phyloP scores from a whole-genome alignment of 2,888 invertebrate species.

The Pyrocoelia pectoralis region DNA sequence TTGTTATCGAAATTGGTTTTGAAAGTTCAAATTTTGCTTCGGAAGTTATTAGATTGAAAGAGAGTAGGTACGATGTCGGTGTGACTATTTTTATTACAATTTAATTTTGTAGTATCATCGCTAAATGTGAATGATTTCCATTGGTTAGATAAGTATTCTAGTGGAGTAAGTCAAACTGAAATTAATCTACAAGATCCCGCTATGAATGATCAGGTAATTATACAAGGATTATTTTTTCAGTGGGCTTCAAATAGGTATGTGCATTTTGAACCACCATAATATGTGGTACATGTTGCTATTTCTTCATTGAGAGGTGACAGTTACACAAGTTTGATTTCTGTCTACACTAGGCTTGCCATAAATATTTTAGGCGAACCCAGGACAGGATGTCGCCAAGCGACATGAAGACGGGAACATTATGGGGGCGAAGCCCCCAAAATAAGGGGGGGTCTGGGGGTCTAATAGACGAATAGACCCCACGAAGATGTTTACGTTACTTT shows the following conservation, averaged over 20 bases:
- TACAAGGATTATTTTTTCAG: too few species aligned
- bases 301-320: too few species aligned
- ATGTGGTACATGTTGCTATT: background rate
- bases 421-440: too few species aligned
- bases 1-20: slow-evolving; percentile 65
- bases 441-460: too few species aligned
- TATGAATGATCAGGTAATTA: slow-evolving; percentile 44
- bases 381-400: too few species aligned
- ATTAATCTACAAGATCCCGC: slow-evolving; percentile 42
- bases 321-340: too few species aligned
- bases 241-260: slow-evolving; percentile 14
- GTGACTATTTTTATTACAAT: background rate
- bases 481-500: too few species aligned
- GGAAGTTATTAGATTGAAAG: slow-evolving; percentile 76
- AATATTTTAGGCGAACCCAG: too few species aligned
- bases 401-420: too few species aligned
- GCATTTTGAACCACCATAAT: background rate
- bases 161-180: slow-evolving; percentile 32
- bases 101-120: slow-evolving; percentile 52
- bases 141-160: slow-evolving; percentile 70
- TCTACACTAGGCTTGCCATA: too few species aligned
- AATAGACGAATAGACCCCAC: too few species aligned
- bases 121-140: slow-evolving; percentile 59
- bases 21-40: slow-evolving; percentile 77
- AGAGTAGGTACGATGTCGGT: too few species aligned